Evolutionary conservation across 2,888 invertebrate genomes (phyloP).

Genomic region (Pseudococcus viburni): DNA sequence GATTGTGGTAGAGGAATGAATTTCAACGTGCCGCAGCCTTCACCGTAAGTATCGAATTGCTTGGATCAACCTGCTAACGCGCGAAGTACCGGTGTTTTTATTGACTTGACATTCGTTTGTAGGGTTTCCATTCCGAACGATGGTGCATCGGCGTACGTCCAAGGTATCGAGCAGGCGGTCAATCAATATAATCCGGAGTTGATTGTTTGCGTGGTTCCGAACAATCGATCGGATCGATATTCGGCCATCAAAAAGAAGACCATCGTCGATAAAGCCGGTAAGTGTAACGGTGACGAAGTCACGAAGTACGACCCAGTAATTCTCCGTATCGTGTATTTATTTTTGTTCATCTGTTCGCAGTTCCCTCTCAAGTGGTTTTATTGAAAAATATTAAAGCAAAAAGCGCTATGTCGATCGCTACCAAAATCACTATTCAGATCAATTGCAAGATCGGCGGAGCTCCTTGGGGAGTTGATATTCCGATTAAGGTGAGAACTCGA

Average conservation of each 20-base stretch:
- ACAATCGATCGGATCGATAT: conserved; percentile 82
- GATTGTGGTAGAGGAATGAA: conserved; percentile 20
- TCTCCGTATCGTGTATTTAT: not conserved
- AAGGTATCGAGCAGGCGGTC: conserved; percentile 76
- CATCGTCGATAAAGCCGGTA: conserved; percentile 79
- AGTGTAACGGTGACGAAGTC: not conserved
- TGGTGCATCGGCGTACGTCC: conserved; percentile 75
- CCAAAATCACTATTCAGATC: conserved; percentile 93
- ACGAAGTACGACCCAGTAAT: not conserved
- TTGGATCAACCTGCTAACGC: not conserved
- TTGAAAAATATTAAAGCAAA: conserved; percentile 76
- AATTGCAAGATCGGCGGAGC: conserved; percentile 94
- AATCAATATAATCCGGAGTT: conserved; percentile 76
- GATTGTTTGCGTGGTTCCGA: conserved; percentile 79
- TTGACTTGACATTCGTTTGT: conserved; percentile 66
- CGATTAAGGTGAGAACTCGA: conserved; percentile 72
- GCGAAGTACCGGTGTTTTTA: not conserved
- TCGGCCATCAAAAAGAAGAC: conserved; percentile 90
- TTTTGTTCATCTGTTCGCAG: conserved; percentile 68
- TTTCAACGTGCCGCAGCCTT: conserved; percentile 22
- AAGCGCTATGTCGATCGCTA: conserved; percentile 84
- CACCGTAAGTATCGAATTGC: not conserved
- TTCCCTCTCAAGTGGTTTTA: conserved; percentile 71
- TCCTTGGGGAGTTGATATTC: conserved; percentile 85
- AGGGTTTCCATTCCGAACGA: conserved; percentile 75